Evolutionary conservation across 2,888 invertebrate species (phyloP).

Genomic region (Glaucopsyche alexis): DNA sequence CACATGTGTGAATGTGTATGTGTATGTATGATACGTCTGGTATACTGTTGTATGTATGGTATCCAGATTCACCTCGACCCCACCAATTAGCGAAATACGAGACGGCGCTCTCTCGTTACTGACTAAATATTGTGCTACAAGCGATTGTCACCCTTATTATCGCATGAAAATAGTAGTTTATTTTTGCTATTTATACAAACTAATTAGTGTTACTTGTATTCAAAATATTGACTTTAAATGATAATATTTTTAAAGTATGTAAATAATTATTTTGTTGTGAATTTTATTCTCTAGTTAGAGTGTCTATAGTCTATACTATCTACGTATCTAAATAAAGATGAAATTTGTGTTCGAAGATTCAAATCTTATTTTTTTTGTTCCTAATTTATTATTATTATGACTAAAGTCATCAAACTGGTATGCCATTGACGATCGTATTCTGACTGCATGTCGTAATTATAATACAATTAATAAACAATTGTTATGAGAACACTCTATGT

Average conservation of each 20-base stretch:
- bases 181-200: background rate
- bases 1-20: background rate
- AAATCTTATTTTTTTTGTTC: too few species aligned
- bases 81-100: slow-evolving; percentile 45
- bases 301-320: background rate
- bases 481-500: too few species aligned
- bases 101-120: slow-evolving; percentile 40
- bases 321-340: background rate
- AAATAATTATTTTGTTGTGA: background rate
- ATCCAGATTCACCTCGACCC: slow-evolving; percentile 35
- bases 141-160: slow-evolving; percentile 14
- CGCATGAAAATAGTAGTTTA: slow-evolving; percentile 6
- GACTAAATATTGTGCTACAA: slow-evolving; percentile 33
- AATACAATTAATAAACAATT: too few species aligned
- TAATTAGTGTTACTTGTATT: slow-evolving; percentile 5
- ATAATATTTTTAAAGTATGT: background rate
- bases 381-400: too few species aligned
- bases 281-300: background rate
- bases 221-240: background rate
- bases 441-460: too few species aligned
- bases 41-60: slow-evolving; percentile 22
- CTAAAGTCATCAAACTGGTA: too few species aligned
- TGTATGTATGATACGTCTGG: slow-evolving; percentile 18
- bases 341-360: too few species aligned
- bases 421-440: too few species aligned